Evolutionary conservation across 2,888 invertebrate genomes (phyloP).

Genomic region (Andrena hattorfiana): DNA sequence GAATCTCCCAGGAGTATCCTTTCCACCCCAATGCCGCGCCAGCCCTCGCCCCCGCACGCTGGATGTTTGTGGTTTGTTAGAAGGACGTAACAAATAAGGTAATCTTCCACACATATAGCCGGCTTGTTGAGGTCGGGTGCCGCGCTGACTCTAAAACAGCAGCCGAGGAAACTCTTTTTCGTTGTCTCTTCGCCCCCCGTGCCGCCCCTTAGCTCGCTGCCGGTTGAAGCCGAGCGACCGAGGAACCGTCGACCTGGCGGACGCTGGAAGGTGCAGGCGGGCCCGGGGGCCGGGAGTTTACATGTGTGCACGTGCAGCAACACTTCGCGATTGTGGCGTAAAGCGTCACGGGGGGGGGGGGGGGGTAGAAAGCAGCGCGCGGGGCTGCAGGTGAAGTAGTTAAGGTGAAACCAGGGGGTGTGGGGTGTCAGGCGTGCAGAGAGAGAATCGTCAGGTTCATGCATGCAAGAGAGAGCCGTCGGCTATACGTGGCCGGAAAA

Average conservation of each 20-base stretch:
- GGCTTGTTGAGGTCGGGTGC: slow-evolving; percentile 79
- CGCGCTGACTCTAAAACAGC: slow-evolving; percentile 80
- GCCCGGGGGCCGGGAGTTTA: slow-evolving; percentile 23
- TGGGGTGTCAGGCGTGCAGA: slow-evolving; percentile 9
- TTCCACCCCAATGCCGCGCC: slow-evolving; percentile 55
- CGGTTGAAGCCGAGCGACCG: slow-evolving; percentile 20
- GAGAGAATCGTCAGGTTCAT: slow-evolving; percentile 66
- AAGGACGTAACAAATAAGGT: slow-evolving; percentile 83
- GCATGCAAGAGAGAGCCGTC: slow-evolving; percentile 75
- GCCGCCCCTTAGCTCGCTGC: not conserved
- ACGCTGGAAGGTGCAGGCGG: slow-evolving; percentile 11
- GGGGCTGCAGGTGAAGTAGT: slow-evolving; percentile 4
- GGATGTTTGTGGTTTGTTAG: slow-evolving; percentile 81
- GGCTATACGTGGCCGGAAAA: slow-evolving; percentile 78
- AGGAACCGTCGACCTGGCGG: slow-evolving; percentile 30
- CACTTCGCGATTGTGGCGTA: not conserved
- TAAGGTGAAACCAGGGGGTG: slow-evolving; percentile 12
- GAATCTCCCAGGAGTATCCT: slow-evolving; percentile 71
- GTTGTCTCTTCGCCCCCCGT: slow-evolving; percentile 29
- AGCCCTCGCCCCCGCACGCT: slow-evolving; percentile 48
- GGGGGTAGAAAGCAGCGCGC: slow-evolving; percentile 19
- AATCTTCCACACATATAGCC: slow-evolving; percentile 82
- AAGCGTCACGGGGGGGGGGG: slow-evolving; percentile 3
- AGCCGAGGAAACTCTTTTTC: slow-evolving; percentile 41
- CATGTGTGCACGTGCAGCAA: slow-evolving; percentile 12